These are phyloP conservation scores for Pan troglodytes DNA, from an alignment of 2,113 vertebrate genomes.

Conservation along the genomic window DNA sequence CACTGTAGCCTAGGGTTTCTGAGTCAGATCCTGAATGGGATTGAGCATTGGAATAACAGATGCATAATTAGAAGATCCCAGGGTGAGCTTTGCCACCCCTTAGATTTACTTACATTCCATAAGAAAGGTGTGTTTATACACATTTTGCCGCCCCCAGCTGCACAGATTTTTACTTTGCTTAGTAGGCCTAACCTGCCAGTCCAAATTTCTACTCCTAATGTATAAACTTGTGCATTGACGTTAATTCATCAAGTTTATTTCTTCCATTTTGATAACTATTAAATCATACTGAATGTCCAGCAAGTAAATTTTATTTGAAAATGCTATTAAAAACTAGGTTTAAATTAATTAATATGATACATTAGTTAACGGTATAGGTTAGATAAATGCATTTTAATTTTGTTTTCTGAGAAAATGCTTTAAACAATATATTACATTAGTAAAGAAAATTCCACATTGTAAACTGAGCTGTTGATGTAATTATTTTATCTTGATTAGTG, in stretches of 20 bases:
- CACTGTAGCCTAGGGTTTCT: not conserved
- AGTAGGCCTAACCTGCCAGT: not conserved
- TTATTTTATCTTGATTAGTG: not conserved
- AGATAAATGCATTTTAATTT: not conserved
- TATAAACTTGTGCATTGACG: not conserved
- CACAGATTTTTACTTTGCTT: not conserved
- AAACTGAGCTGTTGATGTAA: not conserved
- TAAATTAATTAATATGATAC: not conserved
- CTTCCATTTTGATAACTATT: not conserved
- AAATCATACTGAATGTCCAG: not conserved
- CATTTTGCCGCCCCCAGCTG: not conserved
- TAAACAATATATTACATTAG: not conserved
- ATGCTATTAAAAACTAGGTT: not conserved
- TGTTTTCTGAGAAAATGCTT: not conserved
- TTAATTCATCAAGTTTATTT: not conserved
- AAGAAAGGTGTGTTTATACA: not conserved
- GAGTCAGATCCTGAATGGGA: not conserved
- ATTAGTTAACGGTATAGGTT: not conserved
- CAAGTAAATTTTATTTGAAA: not conserved
- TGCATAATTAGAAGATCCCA: not conserved
- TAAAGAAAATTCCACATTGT: not conserved
- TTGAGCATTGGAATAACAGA: rapidly evolving
- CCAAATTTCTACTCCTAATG: not conserved
- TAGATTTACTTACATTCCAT: not conserved
- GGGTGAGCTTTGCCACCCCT: not conserved